Conservation (phyloP, 2,113 vertebrate species). For the Cinclus cinclus region DNA sequence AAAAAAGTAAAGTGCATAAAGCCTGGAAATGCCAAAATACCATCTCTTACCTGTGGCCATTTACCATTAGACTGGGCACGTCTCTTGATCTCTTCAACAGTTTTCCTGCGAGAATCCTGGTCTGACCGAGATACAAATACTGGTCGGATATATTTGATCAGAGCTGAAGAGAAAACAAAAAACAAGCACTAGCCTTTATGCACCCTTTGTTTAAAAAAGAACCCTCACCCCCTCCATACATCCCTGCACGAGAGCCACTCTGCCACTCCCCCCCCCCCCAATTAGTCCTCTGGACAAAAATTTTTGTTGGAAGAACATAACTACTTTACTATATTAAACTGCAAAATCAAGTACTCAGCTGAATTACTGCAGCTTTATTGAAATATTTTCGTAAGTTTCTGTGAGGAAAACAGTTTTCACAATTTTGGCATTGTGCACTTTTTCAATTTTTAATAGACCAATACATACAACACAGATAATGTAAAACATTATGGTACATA, state of each 20-base stretch:
- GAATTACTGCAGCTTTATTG: not conserved
- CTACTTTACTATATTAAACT: not conserved
- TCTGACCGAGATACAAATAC: constrained; percentile 95
- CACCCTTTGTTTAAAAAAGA: not conserved
- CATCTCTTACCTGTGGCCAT: constrained; percentile 89
- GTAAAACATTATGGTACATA: not conserved
- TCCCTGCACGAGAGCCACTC: too few relatives aligned
- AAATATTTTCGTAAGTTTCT: not conserved
- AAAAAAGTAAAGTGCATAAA: not conserved
- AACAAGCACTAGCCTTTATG: not conserved
- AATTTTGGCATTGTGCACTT: not conserved
- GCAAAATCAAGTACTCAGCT: not conserved
- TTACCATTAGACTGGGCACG: constrained; percentile 87
- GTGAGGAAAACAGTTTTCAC: not conserved
- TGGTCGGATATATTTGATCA: constrained; percentile 93
- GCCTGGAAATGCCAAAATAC: not conserved
- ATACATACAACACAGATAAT: not conserved
- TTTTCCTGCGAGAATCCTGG: constrained; percentile 93
- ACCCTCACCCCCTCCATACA: not conserved
- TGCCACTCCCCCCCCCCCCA: rapidly evolving
- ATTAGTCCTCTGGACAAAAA: not conserved
- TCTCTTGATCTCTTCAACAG: constrained; percentile 92
- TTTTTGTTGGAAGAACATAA: not conserved
- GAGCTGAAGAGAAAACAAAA: constrained; percentile 74
- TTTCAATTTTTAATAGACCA: not conserved